Percentiles rank a stretch among this genome's conserved stretches.
Evolutionary conservation across 1,140 invertebrate genomes (phyloP).

Genomic region (Megathymus violae): DNA sequence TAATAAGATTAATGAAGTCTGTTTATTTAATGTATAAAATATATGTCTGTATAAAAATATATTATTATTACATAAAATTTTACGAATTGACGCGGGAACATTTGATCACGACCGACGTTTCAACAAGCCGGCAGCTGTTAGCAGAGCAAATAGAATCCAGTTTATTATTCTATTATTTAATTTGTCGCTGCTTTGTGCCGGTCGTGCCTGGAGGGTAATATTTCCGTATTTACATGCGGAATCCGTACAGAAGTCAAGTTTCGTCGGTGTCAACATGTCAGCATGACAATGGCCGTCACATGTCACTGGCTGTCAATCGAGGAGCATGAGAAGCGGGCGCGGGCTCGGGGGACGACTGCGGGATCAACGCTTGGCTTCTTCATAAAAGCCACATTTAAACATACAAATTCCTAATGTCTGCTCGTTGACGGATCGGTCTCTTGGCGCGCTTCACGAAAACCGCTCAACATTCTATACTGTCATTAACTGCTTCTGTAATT

Average conservation of each 20-base stretch:
- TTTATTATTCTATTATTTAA: conserved; percentile 82
- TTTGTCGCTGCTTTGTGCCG: conserved; percentile 78
- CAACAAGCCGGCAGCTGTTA: conserved; percentile 57
- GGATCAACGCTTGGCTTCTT: conserved; percentile 30
- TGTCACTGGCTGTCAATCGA: conserved; percentile 78
- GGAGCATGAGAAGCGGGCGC: conserved; percentile 75
- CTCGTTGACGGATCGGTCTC: conserved; percentile 65
- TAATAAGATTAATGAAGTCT: no score
- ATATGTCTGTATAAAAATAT: not conserved
- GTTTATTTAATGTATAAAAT: no score
- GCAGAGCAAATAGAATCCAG: conserved; percentile 44
- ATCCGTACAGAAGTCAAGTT: conserved; percentile 81
- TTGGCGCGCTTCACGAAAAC: conserved; percentile 47
- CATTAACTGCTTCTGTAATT: conserved; percentile 45
- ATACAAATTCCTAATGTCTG: conserved; percentile 61
- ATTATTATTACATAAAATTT: not conserved
- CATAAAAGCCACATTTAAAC: conserved; percentile 60
- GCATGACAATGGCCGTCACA: conserved; percentile 77
- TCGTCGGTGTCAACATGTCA: conserved; percentile 81
- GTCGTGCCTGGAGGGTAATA: conserved; percentile 59
- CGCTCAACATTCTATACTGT: conserved; percentile 30
- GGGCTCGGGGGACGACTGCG: conserved; percentile 41
- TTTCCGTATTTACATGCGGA: conserved; percentile 82
- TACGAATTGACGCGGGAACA: conserved; percentile 8
- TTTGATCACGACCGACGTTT: conserved; percentile 7